Percentiles rank a stretch among this genome's conserved stretches.
Evolutionary conservation across 2,797 vertebrate genomes (phyloP).

Genomic region (Lagocephalus sceleratus): DNA sequence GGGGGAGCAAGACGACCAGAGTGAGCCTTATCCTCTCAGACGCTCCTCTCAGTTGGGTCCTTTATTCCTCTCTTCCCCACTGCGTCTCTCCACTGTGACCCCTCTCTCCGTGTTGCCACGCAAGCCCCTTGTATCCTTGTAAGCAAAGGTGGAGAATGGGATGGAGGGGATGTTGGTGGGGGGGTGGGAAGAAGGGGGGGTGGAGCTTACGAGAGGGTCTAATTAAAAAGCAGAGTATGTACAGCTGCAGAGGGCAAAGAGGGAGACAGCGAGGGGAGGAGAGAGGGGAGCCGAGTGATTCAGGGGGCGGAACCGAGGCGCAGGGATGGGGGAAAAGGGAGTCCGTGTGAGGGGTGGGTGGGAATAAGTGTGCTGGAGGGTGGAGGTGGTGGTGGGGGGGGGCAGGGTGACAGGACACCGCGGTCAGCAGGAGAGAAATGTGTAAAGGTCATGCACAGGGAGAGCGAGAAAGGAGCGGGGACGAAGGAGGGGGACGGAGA

Average conservation of each 20-base stretch:
- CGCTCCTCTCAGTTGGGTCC: conserved; percentile 50
- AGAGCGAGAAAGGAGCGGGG: conserved; percentile 5
- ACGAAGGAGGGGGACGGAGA: conserved; percentile 32
- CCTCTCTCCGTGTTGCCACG: conserved; percentile 61
- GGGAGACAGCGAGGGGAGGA: conserved; percentile 45
- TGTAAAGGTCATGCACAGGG: conserved; percentile 57
- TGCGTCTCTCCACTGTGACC: conserved; percentile 65
- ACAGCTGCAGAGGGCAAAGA: conserved; percentile 69
- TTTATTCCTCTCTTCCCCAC: conserved; percentile 42
- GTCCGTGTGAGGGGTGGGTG: conserved; percentile 32
- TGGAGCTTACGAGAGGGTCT: conserved; percentile 67
- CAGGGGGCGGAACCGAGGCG: conserved; percentile 53
- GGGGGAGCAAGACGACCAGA: conserved; percentile 70
- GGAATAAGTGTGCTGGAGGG: conserved; percentile 26
- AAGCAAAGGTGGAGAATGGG: conserved; percentile 56
- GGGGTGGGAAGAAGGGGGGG: conserved; percentile 55
- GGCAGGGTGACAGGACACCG: conserved; percentile 55
- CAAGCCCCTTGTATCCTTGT: conserved; percentile 63
- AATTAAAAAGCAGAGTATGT: conserved; percentile 82
- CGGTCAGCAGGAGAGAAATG: conserved; percentile 65
- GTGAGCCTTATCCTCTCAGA: conserved; percentile 70
- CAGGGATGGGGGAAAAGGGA: conserved; percentile 26
- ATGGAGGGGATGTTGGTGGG: conserved; percentile 22
- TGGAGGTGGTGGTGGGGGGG: conserved; percentile 40
- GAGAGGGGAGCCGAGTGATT: conserved; percentile 51